Percentiles rank a stretch among this genome's conserved stretches.
Conservation (phyloP, 2,113 vertebrate species). For the Enhydra lutris region DNA sequence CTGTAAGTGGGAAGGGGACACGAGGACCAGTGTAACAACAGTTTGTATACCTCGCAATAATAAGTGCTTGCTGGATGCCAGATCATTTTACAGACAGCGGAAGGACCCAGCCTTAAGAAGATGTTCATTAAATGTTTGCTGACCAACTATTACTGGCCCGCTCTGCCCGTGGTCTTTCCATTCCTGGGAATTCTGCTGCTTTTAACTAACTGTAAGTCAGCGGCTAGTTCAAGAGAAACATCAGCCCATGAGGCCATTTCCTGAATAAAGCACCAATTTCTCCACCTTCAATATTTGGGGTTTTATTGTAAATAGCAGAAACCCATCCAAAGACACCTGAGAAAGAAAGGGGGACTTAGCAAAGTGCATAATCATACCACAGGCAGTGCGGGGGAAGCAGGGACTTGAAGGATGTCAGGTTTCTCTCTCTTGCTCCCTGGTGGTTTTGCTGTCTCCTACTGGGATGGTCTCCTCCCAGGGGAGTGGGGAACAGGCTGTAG, state of each 20-base stretch:
- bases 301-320: neutral
- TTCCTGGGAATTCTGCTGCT: neutral
- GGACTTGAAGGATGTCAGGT: rapidly evolving
- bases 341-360: neutral
- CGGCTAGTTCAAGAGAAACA: neutral
- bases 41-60: neutral
- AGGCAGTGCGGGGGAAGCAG: neutral
- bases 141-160: no score
- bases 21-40: neutral
- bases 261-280: neutral
- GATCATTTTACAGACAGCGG: neutral
- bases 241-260: neutral
- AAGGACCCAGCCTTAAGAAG: neutral
- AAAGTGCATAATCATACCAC: neutral
- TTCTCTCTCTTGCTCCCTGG: neutral
- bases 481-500: no score
- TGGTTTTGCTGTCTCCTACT: neutral
- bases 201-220: neutral
- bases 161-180: neutral
- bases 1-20: neutral
- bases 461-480: neutral
- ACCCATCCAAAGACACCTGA: neutral
- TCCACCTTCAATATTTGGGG: neutral
- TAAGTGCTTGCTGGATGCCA: neutral
- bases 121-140: no score